A percentile compares a stretch with the other conserved stretches of the same genome.
Conservation (phyloP, 2,113 vertebrate species). For the Astatoreochromis straeleni region DNA sequence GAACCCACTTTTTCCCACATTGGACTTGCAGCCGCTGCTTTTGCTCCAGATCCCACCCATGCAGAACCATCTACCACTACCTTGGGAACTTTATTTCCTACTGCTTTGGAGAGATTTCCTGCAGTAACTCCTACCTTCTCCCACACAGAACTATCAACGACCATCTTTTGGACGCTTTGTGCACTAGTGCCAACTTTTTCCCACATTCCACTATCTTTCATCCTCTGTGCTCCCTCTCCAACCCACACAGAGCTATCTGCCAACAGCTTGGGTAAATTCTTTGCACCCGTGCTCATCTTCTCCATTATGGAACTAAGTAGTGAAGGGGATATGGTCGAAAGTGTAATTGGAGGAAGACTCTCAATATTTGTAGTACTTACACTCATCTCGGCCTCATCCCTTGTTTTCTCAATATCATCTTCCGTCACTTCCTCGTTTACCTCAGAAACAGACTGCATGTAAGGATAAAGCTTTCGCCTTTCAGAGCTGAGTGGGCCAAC, state of each 20-base stretch:
- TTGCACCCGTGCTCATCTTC: constrained; percentile 11
- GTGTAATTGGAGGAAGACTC: constrained; percentile 17
- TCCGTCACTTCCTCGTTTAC: constrained; percentile 44
- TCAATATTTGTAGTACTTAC: constrained; percentile 25
- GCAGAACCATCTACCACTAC: constrained; percentile 36
- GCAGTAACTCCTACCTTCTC: constrained; percentile 39
- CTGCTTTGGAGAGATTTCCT: constrained; percentile 36
- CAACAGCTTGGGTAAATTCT: constrained; percentile 44
- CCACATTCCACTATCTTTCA: constrained; percentile 41
- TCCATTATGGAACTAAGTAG: constrained; percentile 48
- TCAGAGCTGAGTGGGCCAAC: not conserved
- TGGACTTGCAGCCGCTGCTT: constrained; percentile 29
- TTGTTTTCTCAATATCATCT: constrained; percentile 49
- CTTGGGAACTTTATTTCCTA: constrained; percentile 44
- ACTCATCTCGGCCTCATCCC: constrained; percentile 58
- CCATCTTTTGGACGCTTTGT: constrained; percentile 37
- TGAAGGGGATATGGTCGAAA: constrained; percentile 26
- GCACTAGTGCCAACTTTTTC: constrained; percentile 18
- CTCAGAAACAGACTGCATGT: constrained; percentile 53
- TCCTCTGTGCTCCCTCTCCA: constrained; percentile 27
- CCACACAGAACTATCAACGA: constrained; percentile 46
- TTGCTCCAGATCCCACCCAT: constrained; percentile 54
- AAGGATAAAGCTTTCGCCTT: not conserved
- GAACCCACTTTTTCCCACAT: constrained; percentile 53
- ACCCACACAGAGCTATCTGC: constrained; percentile 33